Base-by-base conservation (phyloP, 2,888 invertebrate genomes). In the Dryomyza anilis region DNA sequence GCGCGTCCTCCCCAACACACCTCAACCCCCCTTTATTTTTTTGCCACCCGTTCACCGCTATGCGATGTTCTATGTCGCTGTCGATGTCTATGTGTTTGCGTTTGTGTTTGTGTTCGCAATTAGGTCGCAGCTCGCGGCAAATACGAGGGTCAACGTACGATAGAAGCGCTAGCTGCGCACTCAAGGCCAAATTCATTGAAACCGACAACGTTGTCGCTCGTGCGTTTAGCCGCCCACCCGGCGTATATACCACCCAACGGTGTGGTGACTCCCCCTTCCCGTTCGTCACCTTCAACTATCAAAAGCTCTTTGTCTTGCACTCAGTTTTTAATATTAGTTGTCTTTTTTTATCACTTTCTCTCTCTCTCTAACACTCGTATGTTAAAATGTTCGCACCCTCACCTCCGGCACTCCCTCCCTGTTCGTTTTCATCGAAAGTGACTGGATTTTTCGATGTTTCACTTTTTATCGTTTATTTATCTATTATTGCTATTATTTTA, bases 101-200 rank as follows among this genome's bases (percentile, higher is more conserved):
- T 39, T n/a, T 52, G 27, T 52, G 56, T 46, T 25, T 57, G 25
- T 57, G 50, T 56, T n/a, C 30, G 56, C 46, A 56, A 52, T 52
- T 61, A 39, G 61, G 61, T 61, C 61, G 52, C 21, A 39, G 50
- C 50, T 50, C 33, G 46, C 33, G 21, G 27, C 58, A 33, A 23
- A 16, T 50, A 52, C 39, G 64, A 56, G 59, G 70, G 70, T 71
- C 72, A 71, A 71, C 67, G 69, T 69, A 72, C 71, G 71, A 27
- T 63, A 46, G 36, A 65, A 45, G 45, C 69, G 65, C 59, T 66
- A 30, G 72, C 69, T 75, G 71, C 77, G 64, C 66, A 73, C 76
- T 78, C 80, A 79, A 79, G 79, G 79, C 78, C 80, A 80, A 77
- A 79, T 77, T 76, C 77, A 70, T 68, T 72, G 64, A 68, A 71